Percentiles rank a stretch among this genome's conserved stretches.
Evolutionary conservation across 1,140 invertebrate genomes (phyloP).

Genomic region (Drosophila leontia): DNA sequence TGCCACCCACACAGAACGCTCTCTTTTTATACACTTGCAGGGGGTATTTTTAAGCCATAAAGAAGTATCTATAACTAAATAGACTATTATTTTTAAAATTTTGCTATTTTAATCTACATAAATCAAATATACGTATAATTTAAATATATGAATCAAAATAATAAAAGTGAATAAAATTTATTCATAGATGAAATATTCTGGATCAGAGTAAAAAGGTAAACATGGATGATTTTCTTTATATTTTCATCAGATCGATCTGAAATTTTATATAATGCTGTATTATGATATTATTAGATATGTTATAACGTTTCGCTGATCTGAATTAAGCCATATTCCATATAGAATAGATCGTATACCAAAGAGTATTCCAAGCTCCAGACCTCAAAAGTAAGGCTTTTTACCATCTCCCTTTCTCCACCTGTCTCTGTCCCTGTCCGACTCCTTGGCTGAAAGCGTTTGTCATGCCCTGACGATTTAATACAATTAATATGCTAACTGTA

Average conservation of each 20-base stretch:
- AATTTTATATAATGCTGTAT: neutral
- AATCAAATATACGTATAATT: neutral
- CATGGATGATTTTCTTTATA: neutral
- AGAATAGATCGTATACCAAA: too few relatives aligned
- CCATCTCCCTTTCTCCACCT: neutral
- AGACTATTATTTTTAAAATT: neutral
- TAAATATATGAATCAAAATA: neutral
- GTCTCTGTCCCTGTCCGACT: slow-evolving; percentile 1
- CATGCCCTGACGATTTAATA: slow-evolving; percentile 74
- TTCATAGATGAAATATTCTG: too few relatives aligned
- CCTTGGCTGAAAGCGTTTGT: slow-evolving; percentile 47
- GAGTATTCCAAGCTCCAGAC: neutral
- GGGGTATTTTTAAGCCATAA: neutral
- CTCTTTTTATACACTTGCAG: slow-evolving; percentile 6
- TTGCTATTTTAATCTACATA: neutral
- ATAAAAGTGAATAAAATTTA: neutral
- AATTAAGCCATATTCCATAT: neutral
- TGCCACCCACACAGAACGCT: slow-evolving; percentile 11
- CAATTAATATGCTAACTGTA: slow-evolving; percentile 84
- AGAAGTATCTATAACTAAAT: too few relatives aligned
- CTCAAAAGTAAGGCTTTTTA: neutral
- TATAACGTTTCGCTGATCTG: neutral
- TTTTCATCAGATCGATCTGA: neutral
- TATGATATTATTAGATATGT: neutral
- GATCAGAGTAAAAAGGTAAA: neutral